Evolutionary conservation across 1,140 invertebrate species (phyloP), one percentile per base, ranked within the genome.

Genomic region (Drosophila novamexicana): DNA sequence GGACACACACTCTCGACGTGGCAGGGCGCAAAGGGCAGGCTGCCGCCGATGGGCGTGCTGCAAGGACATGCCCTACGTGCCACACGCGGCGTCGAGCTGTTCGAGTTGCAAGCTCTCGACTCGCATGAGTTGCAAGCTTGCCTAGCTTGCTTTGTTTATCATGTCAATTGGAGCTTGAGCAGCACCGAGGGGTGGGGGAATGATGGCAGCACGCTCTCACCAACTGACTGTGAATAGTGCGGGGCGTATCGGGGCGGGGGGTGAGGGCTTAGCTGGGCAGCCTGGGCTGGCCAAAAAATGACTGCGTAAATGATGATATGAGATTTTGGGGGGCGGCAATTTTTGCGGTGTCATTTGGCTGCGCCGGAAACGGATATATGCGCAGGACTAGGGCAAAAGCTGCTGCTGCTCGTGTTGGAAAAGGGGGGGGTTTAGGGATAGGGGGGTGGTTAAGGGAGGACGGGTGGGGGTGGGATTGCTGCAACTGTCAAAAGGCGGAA

Each of bases 261-360:
- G 22, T 6, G 22, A 2, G 22, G 2, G 22, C 29, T 53, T 9
- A 18, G 16, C 64, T 70, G 50, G 50, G 49, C 62, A 65, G 47
- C 18, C 63, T 70, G 50, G 50, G 49, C 62, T 54, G 50, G 75
- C 79, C 83, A 75, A 88, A 86, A 86, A 88, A 88, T 79, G 71
- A 89, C 84, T 88, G 80, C 84, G 84, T 88, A 88, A 88, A 88
- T 88, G 83, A 88, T 88, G 83, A 89, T 89, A 89, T 88, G 84
- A 88, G 80, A 89, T 88, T 88, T 88, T 29, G 0, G 22, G 76
- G 83, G 76, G 80, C 18, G 16, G 71, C 83, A 88, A 84, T 88
- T 59, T 88, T 74, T 88, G 83, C 83, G 84, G 83, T 82, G 79
- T 88, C 84, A 88, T 89, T 89, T 79, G 67, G 66, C 57, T 57